These are phyloP conservation scores for Oreonectes daqikongensis DNA, from an alignment of 2,797 vertebrate species.

Conservation along the genomic window DNA sequence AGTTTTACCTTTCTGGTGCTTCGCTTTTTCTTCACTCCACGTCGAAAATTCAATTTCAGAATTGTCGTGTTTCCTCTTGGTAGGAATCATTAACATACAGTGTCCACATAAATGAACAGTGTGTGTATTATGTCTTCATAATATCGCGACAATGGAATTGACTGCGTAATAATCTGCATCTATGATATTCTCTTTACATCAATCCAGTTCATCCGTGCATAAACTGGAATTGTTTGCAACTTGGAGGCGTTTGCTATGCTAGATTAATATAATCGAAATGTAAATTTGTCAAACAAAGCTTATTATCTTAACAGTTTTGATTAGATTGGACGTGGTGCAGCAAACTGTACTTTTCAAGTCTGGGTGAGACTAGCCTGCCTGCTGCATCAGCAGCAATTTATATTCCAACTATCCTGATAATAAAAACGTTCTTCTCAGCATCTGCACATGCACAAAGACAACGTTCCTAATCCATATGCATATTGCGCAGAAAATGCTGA, in stretches of 20 bases:
- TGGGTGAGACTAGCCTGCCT: background rate
- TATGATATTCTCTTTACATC: background rate
- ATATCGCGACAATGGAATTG: background rate
- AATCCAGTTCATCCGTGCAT: background rate
- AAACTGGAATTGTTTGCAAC: background rate
- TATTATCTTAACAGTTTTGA: background rate
- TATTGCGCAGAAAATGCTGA: conserved; percentile 26
- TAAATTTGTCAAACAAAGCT: background rate
- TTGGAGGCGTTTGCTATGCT: background rate
- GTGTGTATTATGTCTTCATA: background rate
- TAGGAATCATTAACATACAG: background rate
- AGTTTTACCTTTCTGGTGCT: background rate
- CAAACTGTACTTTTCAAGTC: conserved; percentile 4
- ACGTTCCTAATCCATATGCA: conserved; percentile 4
- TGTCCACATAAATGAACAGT: background rate
- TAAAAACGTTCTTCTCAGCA: background rate
- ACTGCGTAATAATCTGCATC: too few relatives aligned
- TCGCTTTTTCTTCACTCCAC: background rate
- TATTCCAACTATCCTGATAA: background rate
- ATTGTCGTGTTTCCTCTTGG: background rate
- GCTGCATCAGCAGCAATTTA: background rate
- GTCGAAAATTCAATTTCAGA: background rate
- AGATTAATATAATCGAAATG: too few relatives aligned
- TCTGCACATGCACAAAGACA: background rate
- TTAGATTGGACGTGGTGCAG: background rate